phyloP scores from a whole-genome alignment of 2,888 invertebrate species.

The Salticus scenicus region DNA sequence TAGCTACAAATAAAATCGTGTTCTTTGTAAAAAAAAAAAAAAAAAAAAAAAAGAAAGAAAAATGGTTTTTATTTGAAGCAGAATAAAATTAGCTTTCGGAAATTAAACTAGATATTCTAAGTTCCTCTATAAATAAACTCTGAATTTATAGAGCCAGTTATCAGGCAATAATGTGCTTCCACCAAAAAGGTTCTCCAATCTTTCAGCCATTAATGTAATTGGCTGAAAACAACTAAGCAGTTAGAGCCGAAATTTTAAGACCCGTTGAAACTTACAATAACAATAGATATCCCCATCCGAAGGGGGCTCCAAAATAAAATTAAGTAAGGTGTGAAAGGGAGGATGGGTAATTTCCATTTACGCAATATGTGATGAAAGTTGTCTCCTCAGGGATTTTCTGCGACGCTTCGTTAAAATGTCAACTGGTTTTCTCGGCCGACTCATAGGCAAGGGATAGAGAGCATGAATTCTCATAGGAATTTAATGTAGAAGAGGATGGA shows the following conservation, averaged over 20 bases:
- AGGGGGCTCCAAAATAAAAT: slow-evolving; percentile 14
- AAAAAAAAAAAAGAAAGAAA: no score
- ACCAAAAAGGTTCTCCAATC: neutral
- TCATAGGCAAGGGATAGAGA: slow-evolving; percentile 35
- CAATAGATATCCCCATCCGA: neutral
- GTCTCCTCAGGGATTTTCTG: slow-evolving; percentile 39
- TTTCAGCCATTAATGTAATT: slow-evolving; percentile 6
- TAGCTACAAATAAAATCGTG: no score
- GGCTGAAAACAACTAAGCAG: slow-evolving; percentile 11
- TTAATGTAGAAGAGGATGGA: slow-evolving; percentile 14
- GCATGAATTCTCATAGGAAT: slow-evolving; percentile 46
- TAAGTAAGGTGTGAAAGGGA: neutral
- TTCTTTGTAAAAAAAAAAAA: no score
- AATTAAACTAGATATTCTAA: no score
- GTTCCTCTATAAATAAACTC: neutral
- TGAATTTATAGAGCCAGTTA: neutral
- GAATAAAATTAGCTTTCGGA: no score
- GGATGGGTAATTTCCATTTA: slow-evolving; percentile 46
- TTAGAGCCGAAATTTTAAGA: slow-evolving; percentile 12
- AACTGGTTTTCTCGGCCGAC: slow-evolving; percentile 55
- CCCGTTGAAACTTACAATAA: slow-evolving; percentile 5
- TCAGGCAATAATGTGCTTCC: neutral
- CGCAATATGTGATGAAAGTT: slow-evolving; percentile 58
- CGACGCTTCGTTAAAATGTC: slow-evolving; percentile 66
- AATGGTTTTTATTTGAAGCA: no score